Base-by-base conservation (phyloP, 2,113 vertebrate genomes). In the Lathamus discolor region DNA sequence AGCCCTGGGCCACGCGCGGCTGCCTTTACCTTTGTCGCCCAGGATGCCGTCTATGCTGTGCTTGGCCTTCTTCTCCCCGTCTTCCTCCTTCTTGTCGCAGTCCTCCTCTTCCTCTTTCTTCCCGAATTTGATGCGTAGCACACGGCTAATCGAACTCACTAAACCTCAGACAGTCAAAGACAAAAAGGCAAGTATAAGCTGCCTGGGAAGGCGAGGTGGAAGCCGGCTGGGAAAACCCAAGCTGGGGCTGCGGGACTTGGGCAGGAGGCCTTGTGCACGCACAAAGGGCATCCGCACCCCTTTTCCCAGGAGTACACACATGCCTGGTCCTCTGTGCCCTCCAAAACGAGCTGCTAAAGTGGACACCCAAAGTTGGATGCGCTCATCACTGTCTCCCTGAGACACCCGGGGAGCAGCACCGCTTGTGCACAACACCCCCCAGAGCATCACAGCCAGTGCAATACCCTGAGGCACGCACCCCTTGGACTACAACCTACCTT, bases 131-230 rank as follows among this genome's bases (percentile, higher is more conserved):
- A 99, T 99, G 98, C 99, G 99, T 98, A 99, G 99, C 98, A 99
- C 99, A 62, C 99, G 99, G 98, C 99, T 99, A 98, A 99, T 99
- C 98, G 99, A 99, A 98, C 99, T 99, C 98, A 99, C 99, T 99
- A 98, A 99, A 98, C 98, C 98, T 98, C 98, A 97, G 97, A 98
- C 97, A 98, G 98, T 93, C 92, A 98, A 98, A 98, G 97, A 96
- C 97, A 97, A 96, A 96, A 97, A 92, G 95, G 96, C 88, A 75
- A 91, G 89, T 98, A 98, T 98, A 98, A 98, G 98, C 94, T 97
- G 96, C 86, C 94, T 91, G 95, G 93, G 84, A 73, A 93, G 3
- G 7, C 11, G 7, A 70, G 37, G 39, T 8, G 17, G 29, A 51
- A 79, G 24, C 16, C 0, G 7, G 28, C 33, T 0, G 4, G 74